Evolutionary conservation across 1,140 invertebrate species (phyloP), one percentile per base, ranked within the genome.

Genomic region (Telenomus remus): DNA sequence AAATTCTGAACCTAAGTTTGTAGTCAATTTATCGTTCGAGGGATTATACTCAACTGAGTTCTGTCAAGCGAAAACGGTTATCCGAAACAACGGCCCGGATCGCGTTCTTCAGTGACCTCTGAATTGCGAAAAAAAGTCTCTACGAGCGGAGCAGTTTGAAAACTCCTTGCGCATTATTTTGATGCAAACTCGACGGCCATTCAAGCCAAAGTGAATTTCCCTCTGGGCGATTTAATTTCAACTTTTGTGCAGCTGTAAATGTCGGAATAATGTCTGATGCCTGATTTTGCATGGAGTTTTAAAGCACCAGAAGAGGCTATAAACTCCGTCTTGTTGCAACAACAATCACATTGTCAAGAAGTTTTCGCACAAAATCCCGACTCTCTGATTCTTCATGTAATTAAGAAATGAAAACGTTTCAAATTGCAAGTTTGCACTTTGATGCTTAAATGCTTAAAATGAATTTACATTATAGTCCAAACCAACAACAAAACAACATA

Each of bases 241-340:
- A 57, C 59, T 48, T 72, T 64, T 46, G 47, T 35, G 19, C 37
- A 50, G 51, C 15, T 56, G 66, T 64, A 64, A 71, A 64, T 53
- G 63, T 56, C 13, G 13, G 19, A 63, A 64, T 63, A 57, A 63
- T 64, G 59, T 43, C 47, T 14, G 48, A 46, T 27, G 19, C 19
- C 11, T 49, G 42, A 71, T 56, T 71, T 13, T n/a, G 51, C 34
- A 27, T 27, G n/a, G 53, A 64, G 54, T 63, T 64, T 59, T 64
- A 72, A 64, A 59, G 60, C 54, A 59, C 59, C 59, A 47, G 53
- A 72, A 72, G 60, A 48, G 54, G 60, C 59, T 48, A 54, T 64
- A 72, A 64, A 72, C 53, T 27, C 19, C 19, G 6, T 53, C 55
- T 65, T 65, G 59, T 72, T 65, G 59, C 14, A 33, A 46, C 46